Percentiles rank a stretch among this genome's conserved stretches.
These are phyloP conservation scores for Drosophila pallidifrons DNA, from an alignment of 1,140 invertebrate genomes.

Conservation along the genomic window DNA sequence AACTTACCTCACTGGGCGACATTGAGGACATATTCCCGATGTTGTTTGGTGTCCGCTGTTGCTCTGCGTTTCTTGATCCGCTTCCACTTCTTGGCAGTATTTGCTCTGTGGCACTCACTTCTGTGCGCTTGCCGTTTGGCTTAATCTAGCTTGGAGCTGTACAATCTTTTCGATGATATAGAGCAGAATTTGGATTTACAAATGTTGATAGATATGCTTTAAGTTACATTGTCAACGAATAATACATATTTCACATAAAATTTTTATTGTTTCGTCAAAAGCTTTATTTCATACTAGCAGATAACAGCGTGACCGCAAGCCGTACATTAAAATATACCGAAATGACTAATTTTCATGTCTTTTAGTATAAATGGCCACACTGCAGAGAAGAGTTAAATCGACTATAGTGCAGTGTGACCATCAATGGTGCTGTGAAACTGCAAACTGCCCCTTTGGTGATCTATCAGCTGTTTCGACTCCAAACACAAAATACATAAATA, in stretches of 20 bases:
- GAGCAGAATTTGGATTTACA: slow-evolving; percentile 38
- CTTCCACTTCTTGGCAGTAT: slow-evolving; percentile 33
- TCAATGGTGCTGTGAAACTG: too few species aligned
- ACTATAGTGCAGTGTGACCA: too few species aligned
- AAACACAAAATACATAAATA: background rate
- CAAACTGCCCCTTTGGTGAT: too few species aligned
- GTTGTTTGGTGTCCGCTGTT: slow-evolving; percentile 30
- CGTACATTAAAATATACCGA: background rate
- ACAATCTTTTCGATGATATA: slow-evolving; percentile 14
- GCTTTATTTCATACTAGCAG: slow-evolving; percentile 18
- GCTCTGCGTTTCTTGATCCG: slow-evolving; percentile 34
- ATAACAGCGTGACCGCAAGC: background rate
- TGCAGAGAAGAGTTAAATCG: too few species aligned
- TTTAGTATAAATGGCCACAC: too few species aligned
- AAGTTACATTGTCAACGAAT: slow-evolving; percentile 35
- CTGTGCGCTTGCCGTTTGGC: slow-evolving; percentile 1
- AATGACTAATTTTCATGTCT: background rate
- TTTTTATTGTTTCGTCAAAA: slow-evolving; percentile 10
- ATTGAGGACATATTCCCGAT: slow-evolving; percentile 64
- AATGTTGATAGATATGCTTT: slow-evolving; percentile 23
- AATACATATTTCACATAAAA: slow-evolving; percentile 10
- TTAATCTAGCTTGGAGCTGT: slow-evolving; percentile 10
- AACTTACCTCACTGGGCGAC: slow-evolving; percentile 76
- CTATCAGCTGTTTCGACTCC: background rate
- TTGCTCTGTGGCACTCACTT: slow-evolving; percentile 5